Percentiles rank a stretch among this genome's conserved stretches.
These are phyloP conservation scores for Acanthiza pusilla DNA, from an alignment of 2,797 vertebrate genomes.

Conservation along the genomic window DNA sequence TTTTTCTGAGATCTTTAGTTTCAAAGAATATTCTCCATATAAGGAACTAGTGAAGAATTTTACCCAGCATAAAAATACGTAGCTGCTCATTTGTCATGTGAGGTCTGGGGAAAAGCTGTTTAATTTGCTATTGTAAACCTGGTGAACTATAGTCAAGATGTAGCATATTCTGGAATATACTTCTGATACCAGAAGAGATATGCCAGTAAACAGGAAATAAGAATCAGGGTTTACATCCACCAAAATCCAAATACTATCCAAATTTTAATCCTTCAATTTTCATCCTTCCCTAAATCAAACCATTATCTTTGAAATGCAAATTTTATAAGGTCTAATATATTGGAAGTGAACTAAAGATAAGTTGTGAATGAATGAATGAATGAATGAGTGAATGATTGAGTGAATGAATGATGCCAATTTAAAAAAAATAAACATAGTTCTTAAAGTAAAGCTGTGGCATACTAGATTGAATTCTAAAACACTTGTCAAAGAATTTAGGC, in stretches of 20 bases:
- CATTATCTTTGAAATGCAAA: background rate
- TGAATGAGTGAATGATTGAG: too few relatives aligned
- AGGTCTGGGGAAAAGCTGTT: conserved; percentile 59
- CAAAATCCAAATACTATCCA: background rate
- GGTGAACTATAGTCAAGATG: background rate
- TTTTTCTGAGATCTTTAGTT: background rate
- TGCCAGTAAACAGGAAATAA: background rate
- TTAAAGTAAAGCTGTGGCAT: background rate
- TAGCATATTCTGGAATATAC: background rate
- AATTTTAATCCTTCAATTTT: background rate
- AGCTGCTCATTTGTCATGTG: conserved; percentile 27
- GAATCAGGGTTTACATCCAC: background rate
- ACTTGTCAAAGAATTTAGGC: background rate
- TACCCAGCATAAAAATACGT: background rate
- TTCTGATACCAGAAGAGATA: background rate
- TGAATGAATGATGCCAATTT: background rate
- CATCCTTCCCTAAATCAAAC: background rate
- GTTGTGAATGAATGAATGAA: background rate
- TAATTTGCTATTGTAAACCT: background rate
- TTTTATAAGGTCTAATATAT: background rate
- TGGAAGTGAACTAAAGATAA: background rate
- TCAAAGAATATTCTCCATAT: background rate
- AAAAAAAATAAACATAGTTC: background rate
- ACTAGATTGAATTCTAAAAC: background rate
- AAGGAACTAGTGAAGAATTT: background rate